Evolutionary conservation across 2,113 vertebrate species (phyloP).

Genomic region (Fulmarus glacialis): DNA sequence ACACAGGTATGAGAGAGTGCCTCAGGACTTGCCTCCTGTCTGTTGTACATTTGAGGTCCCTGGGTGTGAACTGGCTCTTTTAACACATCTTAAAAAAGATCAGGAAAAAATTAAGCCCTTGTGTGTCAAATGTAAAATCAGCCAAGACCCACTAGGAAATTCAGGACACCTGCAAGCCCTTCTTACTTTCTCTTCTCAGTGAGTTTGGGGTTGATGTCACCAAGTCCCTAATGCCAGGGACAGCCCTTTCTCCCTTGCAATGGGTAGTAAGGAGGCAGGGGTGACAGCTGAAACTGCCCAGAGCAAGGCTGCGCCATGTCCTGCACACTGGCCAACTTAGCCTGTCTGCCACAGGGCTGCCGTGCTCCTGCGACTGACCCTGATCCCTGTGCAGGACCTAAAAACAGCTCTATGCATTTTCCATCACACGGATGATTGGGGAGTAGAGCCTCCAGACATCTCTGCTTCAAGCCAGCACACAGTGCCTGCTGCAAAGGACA

Average conservation of each 20-base stretch:
- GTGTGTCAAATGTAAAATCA: background rate
- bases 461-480: background rate
- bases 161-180: background rate
- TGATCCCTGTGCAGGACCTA: background rate
- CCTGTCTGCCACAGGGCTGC: background rate
- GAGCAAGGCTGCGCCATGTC: background rate
- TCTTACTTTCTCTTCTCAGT: background rate
- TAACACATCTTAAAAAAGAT: background rate
- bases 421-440: fast-evolving
- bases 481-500: background rate
- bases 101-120: background rate
- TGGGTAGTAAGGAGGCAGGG: background rate
- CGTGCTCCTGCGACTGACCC: fast-evolving
- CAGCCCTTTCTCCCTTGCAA: background rate
- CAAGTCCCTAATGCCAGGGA: background rate
- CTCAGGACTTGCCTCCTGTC: background rate
- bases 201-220: background rate
- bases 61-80: background rate
- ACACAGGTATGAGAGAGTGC: background rate
- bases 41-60: background rate
- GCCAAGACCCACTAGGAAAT: background rate
- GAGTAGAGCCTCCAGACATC: background rate
- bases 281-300: background rate
- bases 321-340: background rate
- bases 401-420: background rate